These are phyloP conservation scores for Psephotus haematonotus DNA, from an alignment of 2,113 vertebrate species.

Conservation along the genomic window DNA sequence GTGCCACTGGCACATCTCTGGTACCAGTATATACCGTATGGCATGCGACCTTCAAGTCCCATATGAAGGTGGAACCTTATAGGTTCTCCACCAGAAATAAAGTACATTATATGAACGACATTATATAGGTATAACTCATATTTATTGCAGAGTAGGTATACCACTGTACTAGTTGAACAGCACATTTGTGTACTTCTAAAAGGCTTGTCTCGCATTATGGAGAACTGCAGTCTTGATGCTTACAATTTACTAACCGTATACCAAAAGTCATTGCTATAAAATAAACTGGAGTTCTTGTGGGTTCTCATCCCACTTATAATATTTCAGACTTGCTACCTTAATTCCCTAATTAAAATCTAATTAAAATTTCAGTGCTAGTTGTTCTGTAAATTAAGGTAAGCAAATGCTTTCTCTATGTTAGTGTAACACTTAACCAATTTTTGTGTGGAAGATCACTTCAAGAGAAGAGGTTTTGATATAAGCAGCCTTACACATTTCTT, in stretches of 20 bases:
- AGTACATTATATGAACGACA: neutral
- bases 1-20: neutral
- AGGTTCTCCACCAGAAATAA: neutral
- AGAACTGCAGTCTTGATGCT: neutral
- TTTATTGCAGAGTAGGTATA: neutral
- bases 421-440: neutral
- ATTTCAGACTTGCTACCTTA: neutral
- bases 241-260: neutral
- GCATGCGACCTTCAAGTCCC: neutral
- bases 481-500: neutral
- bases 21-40: accelerated
- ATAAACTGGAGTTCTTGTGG: neutral
- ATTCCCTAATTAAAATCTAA: neutral
- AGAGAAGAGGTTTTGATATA: neutral
- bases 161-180: neutral
- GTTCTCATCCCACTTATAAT: neutral
- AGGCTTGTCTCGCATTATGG: neutral
- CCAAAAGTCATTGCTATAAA: neutral
- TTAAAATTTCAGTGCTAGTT: neutral
- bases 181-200: neutral
- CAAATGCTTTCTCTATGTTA: neutral
- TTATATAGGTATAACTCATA: neutral
- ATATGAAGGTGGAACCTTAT: neutral
- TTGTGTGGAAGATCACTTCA: neutral
- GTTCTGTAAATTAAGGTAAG: neutral